A percentile compares a stretch with the other conserved stretches of the same genome.
These are phyloP conservation scores for Drosophila sordidula DNA, from an alignment of 2,888 invertebrate genomes.

Conservation along the genomic window DNA sequence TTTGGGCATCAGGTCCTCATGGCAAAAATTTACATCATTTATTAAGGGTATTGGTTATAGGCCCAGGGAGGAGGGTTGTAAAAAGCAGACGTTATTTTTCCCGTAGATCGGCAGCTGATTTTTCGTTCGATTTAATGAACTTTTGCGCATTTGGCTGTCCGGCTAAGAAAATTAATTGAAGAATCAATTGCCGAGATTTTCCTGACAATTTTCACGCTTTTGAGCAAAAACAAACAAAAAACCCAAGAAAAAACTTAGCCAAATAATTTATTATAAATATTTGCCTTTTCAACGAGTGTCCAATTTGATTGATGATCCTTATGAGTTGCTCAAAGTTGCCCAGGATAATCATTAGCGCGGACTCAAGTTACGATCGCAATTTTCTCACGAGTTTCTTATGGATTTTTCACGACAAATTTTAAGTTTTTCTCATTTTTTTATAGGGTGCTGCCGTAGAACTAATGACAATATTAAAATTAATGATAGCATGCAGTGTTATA, in stretches of 20 bases:
- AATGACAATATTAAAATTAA: slow-evolving; percentile 84
- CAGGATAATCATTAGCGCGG: slow-evolving; percentile 57
- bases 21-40: slow-evolving; percentile 70
- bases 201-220: slow-evolving; percentile 57
- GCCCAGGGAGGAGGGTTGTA: slow-evolving; percentile 40
- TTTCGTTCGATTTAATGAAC: slow-evolving; percentile 51
- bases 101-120: slow-evolving; percentile 57
- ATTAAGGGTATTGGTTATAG: slow-evolving; percentile 38
- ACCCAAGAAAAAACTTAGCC: slow-evolving; percentile 31
- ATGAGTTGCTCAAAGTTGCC: slow-evolving; percentile 36
- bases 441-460: slow-evolving; percentile 38
- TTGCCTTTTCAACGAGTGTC: slow-evolving; percentile 64
- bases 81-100: slow-evolving; percentile 60
- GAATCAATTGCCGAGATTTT: slow-evolving; percentile 26
- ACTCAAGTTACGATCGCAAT: slow-evolving; percentile 63
- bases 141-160: slow-evolving; percentile 34
- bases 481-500: slow-evolving; percentile 64
- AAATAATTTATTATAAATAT: slow-evolving; percentile 72
- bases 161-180: slow-evolving; percentile 20
- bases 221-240: slow-evolving; percentile 34
- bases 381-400: slow-evolving; percentile 68
- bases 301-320: slow-evolving; percentile 70
- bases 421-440: slow-evolving; percentile 3
- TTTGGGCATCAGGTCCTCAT: slow-evolving; percentile 61
- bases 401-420: slow-evolving; percentile 25